Conservation (phyloP, 23 tunicate species). For the Styela clava region DNA sequence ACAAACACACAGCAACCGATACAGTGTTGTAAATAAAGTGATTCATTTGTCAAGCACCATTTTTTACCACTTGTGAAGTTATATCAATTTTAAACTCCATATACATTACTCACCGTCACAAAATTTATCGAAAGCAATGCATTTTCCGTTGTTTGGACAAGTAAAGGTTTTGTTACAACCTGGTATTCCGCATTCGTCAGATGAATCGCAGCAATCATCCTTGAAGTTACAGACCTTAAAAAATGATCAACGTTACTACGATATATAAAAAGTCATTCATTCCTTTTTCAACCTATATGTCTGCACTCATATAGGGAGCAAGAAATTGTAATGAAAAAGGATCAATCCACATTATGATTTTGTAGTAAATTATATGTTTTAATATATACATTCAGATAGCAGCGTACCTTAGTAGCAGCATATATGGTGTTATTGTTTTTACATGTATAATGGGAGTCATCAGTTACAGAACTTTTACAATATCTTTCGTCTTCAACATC, state of each 20-base stretch:
- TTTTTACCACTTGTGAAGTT: too few species aligned
- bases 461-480: not conserved
- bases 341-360: too few species aligned
- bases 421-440: not conserved
- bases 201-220: conserved; percentile 65
- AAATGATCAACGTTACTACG: not conserved
- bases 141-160: conserved; percentile 42
- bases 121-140: conserved; percentile 66
- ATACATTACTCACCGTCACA: conserved; percentile 61
- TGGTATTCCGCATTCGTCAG: conserved; percentile 52
- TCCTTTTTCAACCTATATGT: too few species aligned
- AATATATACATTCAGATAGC: too few species aligned
- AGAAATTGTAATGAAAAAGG: too few species aligned
- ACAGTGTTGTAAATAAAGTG: too few species aligned
- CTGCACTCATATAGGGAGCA: too few species aligned
- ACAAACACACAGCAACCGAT: too few species aligned
- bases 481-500: conserved; percentile 31
- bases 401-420: not conserved
- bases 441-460: not conserved
- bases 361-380: too few species aligned
- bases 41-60: too few species aligned
- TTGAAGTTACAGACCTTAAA: conserved; percentile 44
- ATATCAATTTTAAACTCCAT: too few species aligned
- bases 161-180: conserved; percentile 40
- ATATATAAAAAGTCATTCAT: too few species aligned